Conservation (phyloP, 2,888 invertebrate species). For the Ichneumoninae sp. region DNA sequence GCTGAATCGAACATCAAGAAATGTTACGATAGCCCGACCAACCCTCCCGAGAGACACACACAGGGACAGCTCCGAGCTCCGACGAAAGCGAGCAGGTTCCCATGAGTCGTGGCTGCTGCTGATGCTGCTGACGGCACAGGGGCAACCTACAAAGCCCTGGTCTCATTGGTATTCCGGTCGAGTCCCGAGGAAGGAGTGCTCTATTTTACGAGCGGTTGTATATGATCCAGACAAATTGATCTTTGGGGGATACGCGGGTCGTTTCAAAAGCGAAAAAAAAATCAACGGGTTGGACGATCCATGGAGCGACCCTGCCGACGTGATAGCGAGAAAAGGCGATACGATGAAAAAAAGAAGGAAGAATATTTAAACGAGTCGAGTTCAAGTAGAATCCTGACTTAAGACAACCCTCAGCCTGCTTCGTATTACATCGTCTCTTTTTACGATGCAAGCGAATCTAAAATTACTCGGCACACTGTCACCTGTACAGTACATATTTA, state of each 20-base stretch:
- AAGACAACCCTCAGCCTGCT: background rate
- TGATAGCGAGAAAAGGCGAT: slow-evolving; percentile 44
- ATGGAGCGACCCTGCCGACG: slow-evolving; percentile 25
- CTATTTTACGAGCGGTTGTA: slow-evolving; percentile 79
- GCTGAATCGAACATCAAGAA: slow-evolving; percentile 55
- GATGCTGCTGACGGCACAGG: slow-evolving; percentile 68
- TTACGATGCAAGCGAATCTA: slow-evolving; percentile 9
- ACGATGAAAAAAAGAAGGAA: slow-evolving; percentile 12
- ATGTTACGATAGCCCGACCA: slow-evolving; percentile 39
- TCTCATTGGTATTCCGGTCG: slow-evolving; percentile 78
- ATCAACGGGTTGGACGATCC: slow-evolving; percentile 38
- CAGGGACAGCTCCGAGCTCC: slow-evolving; percentile 34
- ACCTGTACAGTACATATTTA: background rate
- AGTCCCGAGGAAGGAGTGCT: slow-evolving; percentile 73
- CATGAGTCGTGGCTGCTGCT: slow-evolving; percentile 68
- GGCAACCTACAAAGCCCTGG: slow-evolving; percentile 70
- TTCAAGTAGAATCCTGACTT: slow-evolving; percentile 4
- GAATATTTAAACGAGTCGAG: slow-evolving; percentile 9
- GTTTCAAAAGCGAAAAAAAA: slow-evolving; percentile 58
- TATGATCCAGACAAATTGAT: slow-evolving; percentile 80
- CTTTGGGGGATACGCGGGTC: slow-evolving; percentile 70
- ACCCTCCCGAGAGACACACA: slow-evolving; percentile 56
- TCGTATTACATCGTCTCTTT: background rate
- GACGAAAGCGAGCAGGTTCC: slow-evolving; percentile 71
- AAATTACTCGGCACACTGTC: background rate